Evolutionary conservation across 2,888 invertebrate genomes (phyloP), one percentile per base, ranked within the genome.

Genomic region (Cephalotes varians): DNA sequence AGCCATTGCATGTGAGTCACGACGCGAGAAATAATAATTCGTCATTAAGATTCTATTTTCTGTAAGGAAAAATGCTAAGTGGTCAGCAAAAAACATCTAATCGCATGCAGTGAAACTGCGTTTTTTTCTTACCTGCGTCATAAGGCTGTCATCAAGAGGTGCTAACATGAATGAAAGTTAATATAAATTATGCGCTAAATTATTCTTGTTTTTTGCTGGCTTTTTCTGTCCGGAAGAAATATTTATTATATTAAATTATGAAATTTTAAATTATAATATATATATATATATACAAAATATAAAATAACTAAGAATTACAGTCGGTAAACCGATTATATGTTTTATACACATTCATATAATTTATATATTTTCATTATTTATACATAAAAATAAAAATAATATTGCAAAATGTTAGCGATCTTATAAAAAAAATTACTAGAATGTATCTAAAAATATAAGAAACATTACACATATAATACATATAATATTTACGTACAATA

Each of bases 41-140:
- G 77, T 44, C 31, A 44, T 56, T 56, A 44, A 65, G 64, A 67
- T 77, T 67, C 67, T 21, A 56, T 67, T 56, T 67, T 67, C 44
- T 40, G 31, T 40, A 56, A 1, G 18, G 9, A 34, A 12, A 54
- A 77, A 67, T 56, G 44, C 31, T 56, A 51, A 56, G 31, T 31
- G 18, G 34, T 67, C 15, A 31, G 44, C 28, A 67, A 77, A n/a
- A 67, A 67, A 67, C 25, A 44, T 40, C 9, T 37, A 7, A 9
- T 60, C 4, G 73, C 72, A 64, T 77, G 67, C 44, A 34, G 21
- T 28, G 40, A 76, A 76, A 64, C 51, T 51, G 25, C 31, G 10
- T 15, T 60, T 73, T 58, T 25, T 34, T 62, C 77, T 77, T 56
- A 67, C 67, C 56, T 77, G 40, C 44, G 31, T 67, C 44, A 44